These are phyloP conservation scores for Bombus waltoni DNA, from an alignment of 1,140 invertebrate species.

Conservation along the genomic window DNA sequence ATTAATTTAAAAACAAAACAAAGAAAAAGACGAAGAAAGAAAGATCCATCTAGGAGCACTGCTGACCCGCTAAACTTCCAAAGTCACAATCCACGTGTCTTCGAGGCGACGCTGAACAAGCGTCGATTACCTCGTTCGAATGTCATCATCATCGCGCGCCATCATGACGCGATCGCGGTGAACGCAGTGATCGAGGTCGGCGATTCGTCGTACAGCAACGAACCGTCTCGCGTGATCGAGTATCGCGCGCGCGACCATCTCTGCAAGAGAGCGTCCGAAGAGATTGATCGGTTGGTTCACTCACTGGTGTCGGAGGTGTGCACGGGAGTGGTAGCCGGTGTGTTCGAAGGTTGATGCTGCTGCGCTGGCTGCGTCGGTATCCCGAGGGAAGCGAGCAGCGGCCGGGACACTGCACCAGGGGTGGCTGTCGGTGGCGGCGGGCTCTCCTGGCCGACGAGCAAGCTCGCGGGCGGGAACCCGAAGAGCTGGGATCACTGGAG, in stretches of 20 bases:
- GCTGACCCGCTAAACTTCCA: background rate
- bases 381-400: conserved; percentile 71
- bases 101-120: background rate
- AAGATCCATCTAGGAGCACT: background rate
- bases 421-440: conserved; percentile 79
- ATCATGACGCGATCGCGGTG: conserved; percentile 4
- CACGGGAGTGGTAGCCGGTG: conserved; percentile 70
- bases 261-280: conserved; percentile 20
- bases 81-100: background rate
- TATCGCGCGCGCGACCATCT: conserved; percentile 22
- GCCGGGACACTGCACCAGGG: conserved; percentile 62
- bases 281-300: conserved; percentile 71
- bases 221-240: conserved; percentile 17
- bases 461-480: conserved; percentile 85
- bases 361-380: conserved; percentile 70
- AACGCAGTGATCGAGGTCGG: conserved; percentile 42
- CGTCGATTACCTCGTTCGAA: conserved; percentile 1
- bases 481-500: conserved; percentile 94
- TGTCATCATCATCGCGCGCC: conserved; percentile 6
- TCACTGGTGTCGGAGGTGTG: conserved; percentile 81
- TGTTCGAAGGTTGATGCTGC: conserved; percentile 61
- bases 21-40: too few species aligned
- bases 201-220: conserved; percentile 35
- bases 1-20: too few species aligned
- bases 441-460: conserved; percentile 85